Conservation (phyloP, 2,888 invertebrate species). For the Stenodera caucasica region DNA sequence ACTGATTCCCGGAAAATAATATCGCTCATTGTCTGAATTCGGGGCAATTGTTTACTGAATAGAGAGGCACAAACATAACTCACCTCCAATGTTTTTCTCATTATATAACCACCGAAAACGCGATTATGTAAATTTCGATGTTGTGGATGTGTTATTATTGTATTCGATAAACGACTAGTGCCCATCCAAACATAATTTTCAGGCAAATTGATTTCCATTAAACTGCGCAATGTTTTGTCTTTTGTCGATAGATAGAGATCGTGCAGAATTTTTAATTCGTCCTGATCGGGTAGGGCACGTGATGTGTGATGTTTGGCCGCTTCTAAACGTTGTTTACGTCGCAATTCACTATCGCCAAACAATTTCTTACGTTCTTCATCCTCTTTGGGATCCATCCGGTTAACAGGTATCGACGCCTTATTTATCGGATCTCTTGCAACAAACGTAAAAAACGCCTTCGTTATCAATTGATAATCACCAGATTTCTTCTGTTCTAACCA, state of each 20-base stretch:
- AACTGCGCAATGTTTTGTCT: not conserved
- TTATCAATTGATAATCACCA: conserved; percentile 57
- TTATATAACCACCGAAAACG: conserved; percentile 74
- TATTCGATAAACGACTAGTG: conserved; percentile 60
- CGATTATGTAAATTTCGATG: conserved; percentile 72
- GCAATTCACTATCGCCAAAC: conserved; percentile 24
- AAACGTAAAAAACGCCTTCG: conserved; percentile 68
- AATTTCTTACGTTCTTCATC: conserved; percentile 60
- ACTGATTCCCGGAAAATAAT: conserved; percentile 70
- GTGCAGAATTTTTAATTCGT: conserved; percentile 68
- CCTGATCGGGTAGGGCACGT: conserved; percentile 64
- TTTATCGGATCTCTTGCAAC: conserved; percentile 67
- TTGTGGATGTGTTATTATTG: conserved; percentile 59
- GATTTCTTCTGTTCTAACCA: conserved; percentile 69
- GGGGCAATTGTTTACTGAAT: conserved; percentile 61
- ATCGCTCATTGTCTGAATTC: conserved; percentile 65
- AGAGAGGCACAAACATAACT: conserved; percentile 66
- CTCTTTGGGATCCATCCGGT: conserved; percentile 57
- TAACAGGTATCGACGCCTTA: conserved; percentile 59
- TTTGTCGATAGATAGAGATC: conserved; percentile 54
- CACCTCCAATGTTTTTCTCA: conserved; percentile 72
- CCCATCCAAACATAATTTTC: conserved; percentile 66
- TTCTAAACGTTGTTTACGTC: not conserved
- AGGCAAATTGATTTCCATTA: not conserved
- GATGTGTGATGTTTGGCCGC: conserved; percentile 49